These are phyloP conservation scores for Thalassophryne amazonica DNA, from an alignment of 2,797 vertebrate species.

Conservation along the genomic window DNA sequence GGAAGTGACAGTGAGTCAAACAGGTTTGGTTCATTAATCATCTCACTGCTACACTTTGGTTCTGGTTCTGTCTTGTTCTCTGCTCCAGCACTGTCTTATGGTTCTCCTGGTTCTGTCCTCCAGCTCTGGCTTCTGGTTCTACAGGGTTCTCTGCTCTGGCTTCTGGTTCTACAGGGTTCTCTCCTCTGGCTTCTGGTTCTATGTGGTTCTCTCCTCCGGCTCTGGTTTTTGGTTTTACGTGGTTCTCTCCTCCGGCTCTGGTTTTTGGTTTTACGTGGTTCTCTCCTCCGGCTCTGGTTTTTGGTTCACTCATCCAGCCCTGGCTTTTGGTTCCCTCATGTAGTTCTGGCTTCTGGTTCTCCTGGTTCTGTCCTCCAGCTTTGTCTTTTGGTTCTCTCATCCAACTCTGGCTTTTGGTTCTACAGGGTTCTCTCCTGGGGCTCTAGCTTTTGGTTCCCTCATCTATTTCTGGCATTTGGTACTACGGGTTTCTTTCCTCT, in stretches of 20 bases:
- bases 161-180: neutral
- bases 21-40: too few relatives aligned
- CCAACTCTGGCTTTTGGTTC: too few relatives aligned
- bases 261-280: neutral
- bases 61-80: neutral
- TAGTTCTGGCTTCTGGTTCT: neutral
- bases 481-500: too few relatives aligned
- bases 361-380: too few relatives aligned
- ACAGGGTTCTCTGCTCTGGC: neutral
- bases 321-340: neutral
- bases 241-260: neutral
- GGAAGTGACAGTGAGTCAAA: too few relatives aligned
- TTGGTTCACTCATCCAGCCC: neutral
- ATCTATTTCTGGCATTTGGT: too few relatives aligned
- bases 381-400: too few relatives aligned
- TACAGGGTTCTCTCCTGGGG: too few relatives aligned
- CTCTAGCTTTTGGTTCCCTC: too few relatives aligned
- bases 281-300: neutral
- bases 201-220: neutral
- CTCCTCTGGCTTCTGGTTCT: neutral
- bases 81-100: neutral
- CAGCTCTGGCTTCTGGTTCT: neutral
- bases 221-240: too few relatives aligned
- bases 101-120: neutral
- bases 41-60: neutral